phyloP scores from a whole-genome alignment of 2,888 invertebrate genomes.

The Microplitis manilae region DNA sequence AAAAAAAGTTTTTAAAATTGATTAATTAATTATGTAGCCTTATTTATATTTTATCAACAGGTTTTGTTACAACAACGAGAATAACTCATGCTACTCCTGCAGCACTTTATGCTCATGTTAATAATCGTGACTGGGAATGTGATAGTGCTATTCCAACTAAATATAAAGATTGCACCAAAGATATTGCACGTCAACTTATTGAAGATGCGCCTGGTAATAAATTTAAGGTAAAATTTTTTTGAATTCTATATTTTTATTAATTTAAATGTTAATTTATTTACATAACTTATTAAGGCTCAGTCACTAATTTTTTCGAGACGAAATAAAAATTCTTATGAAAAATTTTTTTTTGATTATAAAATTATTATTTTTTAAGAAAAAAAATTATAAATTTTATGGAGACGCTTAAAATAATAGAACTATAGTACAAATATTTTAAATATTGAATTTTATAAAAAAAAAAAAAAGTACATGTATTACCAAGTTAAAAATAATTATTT shows the following conservation, averaged over 20 bases:
- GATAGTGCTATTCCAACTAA: slow-evolving; percentile 69
- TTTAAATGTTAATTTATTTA: too few relatives aligned
- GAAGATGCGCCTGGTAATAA: slow-evolving; percentile 77
- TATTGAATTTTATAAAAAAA: too few relatives aligned
- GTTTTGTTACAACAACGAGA: slow-evolving; percentile 79
- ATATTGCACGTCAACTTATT: slow-evolving; percentile 78
- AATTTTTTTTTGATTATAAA: too few relatives aligned
- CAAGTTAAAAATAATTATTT: too few relatives aligned
- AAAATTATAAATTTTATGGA: too few relatives aligned
- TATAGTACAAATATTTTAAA: too few relatives aligned
- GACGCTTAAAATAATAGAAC: too few relatives aligned
- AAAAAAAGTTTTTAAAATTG: too few relatives aligned
- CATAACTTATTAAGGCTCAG: too few relatives aligned
- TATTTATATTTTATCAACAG: slow-evolving; percentile 56
- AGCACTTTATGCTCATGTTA: slow-evolving; percentile 75
- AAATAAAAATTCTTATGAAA: background rate
- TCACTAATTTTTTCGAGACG: background rate
- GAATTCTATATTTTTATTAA: background rate
- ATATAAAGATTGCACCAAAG: slow-evolving; percentile 72
- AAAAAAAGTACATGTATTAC: too few relatives aligned
- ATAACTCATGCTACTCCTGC: slow-evolving; percentile 80
- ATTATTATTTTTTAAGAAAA: too few relatives aligned
- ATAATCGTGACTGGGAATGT: slow-evolving; percentile 77
- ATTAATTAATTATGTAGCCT: background rate
- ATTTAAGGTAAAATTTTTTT: slow-evolving; percentile 72